Evolutionary conservation across 1,140 invertebrate genomes (phyloP).

Genomic region (Neuroterus valhalla): DNA sequence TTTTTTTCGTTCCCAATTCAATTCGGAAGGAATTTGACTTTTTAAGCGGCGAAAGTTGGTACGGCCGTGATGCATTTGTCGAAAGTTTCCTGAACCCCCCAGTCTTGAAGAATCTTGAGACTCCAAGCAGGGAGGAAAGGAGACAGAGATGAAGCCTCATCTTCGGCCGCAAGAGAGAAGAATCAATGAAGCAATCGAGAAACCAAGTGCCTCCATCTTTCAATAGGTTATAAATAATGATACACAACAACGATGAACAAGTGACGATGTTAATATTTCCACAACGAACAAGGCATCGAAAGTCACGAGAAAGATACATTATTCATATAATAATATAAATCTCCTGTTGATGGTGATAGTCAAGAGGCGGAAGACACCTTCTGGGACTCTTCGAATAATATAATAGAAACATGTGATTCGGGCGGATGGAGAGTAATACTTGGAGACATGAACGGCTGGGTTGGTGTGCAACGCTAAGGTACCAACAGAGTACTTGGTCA

Average conservation of each 20-base stretch:
- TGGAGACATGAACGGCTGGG: no score
- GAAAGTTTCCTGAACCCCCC: conserved; percentile 17
- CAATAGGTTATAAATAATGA: conserved; percentile 17
- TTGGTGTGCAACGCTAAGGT: no score
- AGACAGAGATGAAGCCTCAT: conserved; percentile 13
- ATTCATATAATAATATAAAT: no score
- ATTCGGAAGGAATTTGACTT: conserved; percentile 54
- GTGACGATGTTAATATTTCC: conserved; percentile 4
- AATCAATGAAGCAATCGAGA: no score
- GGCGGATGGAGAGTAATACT: no score
- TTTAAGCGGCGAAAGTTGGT: conserved; percentile 56
- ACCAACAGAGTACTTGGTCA: no score
- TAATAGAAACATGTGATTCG: no score
- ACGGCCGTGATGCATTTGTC: conserved; percentile 14
- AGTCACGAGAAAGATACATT: conserved; percentile 19
- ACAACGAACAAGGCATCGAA: conserved; percentile 13
- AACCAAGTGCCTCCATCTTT: background rate
- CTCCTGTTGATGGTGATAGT: no score
- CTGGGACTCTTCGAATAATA: no score
- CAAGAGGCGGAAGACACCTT: no score
- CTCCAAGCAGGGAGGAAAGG: conserved; percentile 18
- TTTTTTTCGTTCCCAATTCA: conserved; percentile 50
- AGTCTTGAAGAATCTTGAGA: conserved; percentile 12
- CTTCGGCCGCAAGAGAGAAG: no score
- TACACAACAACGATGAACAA: background rate